These are phyloP conservation scores for Aplocera efformata DNA, from an alignment of 2,888 invertebrate genomes.

Conservation along the genomic window DNA sequence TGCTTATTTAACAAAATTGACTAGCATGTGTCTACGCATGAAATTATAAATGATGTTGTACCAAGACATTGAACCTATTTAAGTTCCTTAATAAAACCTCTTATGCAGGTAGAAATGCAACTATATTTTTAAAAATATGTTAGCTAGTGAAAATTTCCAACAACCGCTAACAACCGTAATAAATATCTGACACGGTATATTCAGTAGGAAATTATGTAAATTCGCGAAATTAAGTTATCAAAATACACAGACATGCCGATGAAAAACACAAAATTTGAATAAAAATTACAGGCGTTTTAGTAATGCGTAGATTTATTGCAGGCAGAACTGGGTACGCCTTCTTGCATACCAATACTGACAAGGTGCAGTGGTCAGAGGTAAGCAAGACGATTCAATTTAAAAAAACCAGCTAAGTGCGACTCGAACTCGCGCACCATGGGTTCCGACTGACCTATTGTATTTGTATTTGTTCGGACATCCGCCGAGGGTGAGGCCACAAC, in stretches of 20 bases:
- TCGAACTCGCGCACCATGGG: no score
- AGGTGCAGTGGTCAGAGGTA: constrained; percentile 20
- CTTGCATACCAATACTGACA: constrained; percentile 33
- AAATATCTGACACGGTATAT: constrained; percentile 22
- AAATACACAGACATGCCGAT: constrained; percentile 15
- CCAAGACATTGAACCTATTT: no score
- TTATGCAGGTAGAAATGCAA: no score
- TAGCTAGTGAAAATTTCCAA: constrained; percentile 8
- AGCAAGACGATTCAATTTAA: constrained; percentile 17
- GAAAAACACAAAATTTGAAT: constrained; percentile 29
- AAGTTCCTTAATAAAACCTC: no score
- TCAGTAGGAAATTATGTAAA: constrained; percentile 24
- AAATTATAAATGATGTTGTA: no score
- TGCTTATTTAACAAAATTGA: no score
- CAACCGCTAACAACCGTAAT: constrained; percentile 21
- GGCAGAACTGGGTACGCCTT: constrained; percentile 23
- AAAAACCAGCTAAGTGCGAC: background rate
- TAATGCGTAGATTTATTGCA: constrained; percentile 39
- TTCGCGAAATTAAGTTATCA: constrained; percentile 28
- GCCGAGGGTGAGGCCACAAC: no score
- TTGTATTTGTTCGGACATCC: no score
- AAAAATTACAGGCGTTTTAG: constrained; percentile 37
- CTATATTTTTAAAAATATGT: no score
- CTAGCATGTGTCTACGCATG: no score
- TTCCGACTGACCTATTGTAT: no score